Base-by-base conservation (phyloP, 2,888 invertebrate species). In the Nomada fucata region DNA sequence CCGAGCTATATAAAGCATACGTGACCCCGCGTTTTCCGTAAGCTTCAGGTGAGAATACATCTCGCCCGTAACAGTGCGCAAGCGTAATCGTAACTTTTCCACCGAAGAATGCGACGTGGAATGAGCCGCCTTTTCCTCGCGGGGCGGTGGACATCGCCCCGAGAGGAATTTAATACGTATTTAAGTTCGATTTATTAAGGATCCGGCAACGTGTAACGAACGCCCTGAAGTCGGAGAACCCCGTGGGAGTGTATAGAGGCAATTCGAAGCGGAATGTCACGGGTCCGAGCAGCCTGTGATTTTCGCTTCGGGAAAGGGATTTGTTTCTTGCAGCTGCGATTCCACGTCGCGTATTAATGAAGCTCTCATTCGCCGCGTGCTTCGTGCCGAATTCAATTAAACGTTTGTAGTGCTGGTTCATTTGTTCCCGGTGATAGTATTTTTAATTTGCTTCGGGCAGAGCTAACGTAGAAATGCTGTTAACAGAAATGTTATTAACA, bases 11-110 rank as follows among this genome's bases (percentile, higher is more conserved):
- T 64, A 53, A 42, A 67, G 72, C 67, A 71, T 76, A 79, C 85
- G 79, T 85, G 85, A 79, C 72, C 68, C 42, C 79, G 72, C 76
- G 79, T 77, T 73, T 68, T 20, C 60, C 59, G 63, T 44, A 36
- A 63, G 75, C 53, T 74, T 76, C 82, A 77, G 75, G 55, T 59
- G 76, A 67, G 75, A 68, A 78, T 80, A 76, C 70, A 11, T 73
- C 72, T 73, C 65, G 29, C 50, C 36, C 59, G 59, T 61, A 67
- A 23, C 23, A 18, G 59, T 15, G 13, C 29, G n/a, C 15, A 47
- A 57, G 52, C 59, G 71, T 53, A 59, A 75, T 53, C 67, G 53
- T 71, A 64, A 71, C 44, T 71, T 74, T 75, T 10, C 26, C 36
- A 7, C 36, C 18, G 44, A 47, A 71, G 23, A 42, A 55, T 44